These are phyloP conservation scores for Corydoras maculifer DNA, from an alignment of 2,113 vertebrate genomes.

Conservation along the genomic window DNA sequence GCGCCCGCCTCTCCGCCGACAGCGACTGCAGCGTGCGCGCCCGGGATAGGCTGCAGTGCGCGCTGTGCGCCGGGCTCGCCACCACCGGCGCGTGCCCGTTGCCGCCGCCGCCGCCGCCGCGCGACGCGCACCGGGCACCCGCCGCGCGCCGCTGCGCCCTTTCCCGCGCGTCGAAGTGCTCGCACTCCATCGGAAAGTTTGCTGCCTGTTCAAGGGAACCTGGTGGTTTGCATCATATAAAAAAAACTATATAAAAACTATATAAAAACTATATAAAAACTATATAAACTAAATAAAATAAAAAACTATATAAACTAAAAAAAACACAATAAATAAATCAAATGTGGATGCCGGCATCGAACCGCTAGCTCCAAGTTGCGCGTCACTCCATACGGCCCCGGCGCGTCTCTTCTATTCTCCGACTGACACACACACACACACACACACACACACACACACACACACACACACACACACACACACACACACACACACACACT, in stretches of 20 bases:
- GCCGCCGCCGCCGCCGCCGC: conserved; percentile 62
- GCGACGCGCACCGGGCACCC: conserved; percentile 34
- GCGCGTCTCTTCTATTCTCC: neutral
- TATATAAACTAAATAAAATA: no score
- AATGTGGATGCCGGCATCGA: no score
- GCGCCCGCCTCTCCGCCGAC: conserved; percentile 88
- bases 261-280: neutral
- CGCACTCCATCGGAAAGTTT: conserved; percentile 71
- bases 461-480: no score
- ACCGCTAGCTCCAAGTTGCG: neutral
- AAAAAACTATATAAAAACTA: no score
- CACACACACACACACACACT: neutral
- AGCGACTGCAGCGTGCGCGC: conserved; percentile 94
- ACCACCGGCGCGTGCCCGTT: conserved; percentile 67
- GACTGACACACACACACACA: neutral
- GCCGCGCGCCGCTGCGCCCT: conserved; percentile 65
- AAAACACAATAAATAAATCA: no score
- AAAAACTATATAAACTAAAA: neutral
- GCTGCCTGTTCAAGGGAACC: no score
- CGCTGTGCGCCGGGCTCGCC: conserved; percentile 93
- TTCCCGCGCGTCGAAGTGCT: conserved; percentile 92
- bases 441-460: neutral
- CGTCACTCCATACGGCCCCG: neutral
- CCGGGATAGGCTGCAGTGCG: conserved; percentile 95
- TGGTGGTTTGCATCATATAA: no score